Percentiles rank a stretch among this genome's conserved stretches.
These are phyloP conservation scores for Platichthys stellatus DNA, from an alignment of 2,113 vertebrate species.

Conservation along the genomic window DNA sequence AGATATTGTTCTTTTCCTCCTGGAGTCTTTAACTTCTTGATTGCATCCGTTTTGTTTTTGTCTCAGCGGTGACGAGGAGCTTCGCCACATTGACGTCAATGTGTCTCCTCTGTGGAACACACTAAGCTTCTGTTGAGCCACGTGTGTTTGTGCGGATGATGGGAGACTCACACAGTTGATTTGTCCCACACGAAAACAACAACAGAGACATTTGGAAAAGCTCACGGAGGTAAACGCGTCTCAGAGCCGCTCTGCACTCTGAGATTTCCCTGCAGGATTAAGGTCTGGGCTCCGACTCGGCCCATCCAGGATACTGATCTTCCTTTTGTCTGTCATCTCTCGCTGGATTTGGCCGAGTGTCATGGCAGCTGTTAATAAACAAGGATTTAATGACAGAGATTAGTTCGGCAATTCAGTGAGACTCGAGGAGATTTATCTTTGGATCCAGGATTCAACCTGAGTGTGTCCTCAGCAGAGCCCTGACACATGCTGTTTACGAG, in stretches of 20 bases:
- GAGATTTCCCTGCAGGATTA: constrained; percentile 25
- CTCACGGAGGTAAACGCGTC: background rate
- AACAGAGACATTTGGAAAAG: background rate
- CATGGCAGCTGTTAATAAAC: constrained; percentile 14
- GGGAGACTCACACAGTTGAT: background rate
- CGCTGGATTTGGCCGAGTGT: constrained; percentile 23
- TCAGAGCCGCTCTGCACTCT: background rate
- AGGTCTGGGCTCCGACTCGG: background rate
- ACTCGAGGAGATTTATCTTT: constrained; percentile 32
- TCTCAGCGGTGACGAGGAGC: too few species aligned
- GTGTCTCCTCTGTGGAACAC: too few species aligned
- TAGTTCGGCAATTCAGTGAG: background rate
- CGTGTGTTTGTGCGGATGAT: background rate
- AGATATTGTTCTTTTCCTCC: too few species aligned
- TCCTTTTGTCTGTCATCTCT: constrained; percentile 18
- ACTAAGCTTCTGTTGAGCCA: too few species aligned
- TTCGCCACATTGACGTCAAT: too few species aligned
- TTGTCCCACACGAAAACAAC: background rate
- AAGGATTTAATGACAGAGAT: constrained; percentile 47
- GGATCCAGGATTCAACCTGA: constrained; percentile 37
- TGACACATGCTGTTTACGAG: background rate
- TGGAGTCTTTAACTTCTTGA: too few species aligned
- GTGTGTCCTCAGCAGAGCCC: background rate
- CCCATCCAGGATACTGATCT: constrained; percentile 23
- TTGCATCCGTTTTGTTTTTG: too few species aligned